These are phyloP conservation scores for Leptonema lineaticorne DNA, from an alignment of 1,140 invertebrate species.

Conservation along the genomic window DNA sequence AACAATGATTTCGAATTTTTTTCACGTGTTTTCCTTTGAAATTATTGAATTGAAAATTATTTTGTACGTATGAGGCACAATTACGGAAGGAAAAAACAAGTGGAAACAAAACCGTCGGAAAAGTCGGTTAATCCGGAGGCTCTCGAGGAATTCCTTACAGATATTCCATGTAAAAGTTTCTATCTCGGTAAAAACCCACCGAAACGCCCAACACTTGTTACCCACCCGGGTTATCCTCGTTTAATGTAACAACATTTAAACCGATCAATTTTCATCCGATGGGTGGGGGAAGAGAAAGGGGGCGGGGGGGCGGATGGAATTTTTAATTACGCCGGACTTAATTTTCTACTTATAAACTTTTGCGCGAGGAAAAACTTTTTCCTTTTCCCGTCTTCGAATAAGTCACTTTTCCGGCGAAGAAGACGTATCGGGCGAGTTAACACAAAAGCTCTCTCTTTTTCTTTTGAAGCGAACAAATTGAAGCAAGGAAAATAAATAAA, in stretches of 20 bases:
- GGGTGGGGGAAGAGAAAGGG: too few species aligned
- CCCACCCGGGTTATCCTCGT: slow-evolving; percentile 4
- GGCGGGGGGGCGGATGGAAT: too few species aligned
- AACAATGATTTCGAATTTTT: background rate
- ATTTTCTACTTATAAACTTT: slow-evolving; percentile 29
- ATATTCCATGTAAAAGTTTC: background rate
- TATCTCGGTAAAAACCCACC: background rate
- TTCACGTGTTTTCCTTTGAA: background rate
- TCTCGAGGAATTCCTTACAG: slow-evolving; percentile 1
- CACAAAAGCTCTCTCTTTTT: too few species aligned
- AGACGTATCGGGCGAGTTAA: slow-evolving; percentile 20
- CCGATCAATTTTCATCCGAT: slow-evolving; percentile 20
- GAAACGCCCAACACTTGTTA: background rate
- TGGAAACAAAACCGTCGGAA: slow-evolving; percentile 6
- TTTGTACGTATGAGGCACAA: background rate
- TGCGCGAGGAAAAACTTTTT: slow-evolving; percentile 8
- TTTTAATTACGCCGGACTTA: slow-evolving; percentile 29
- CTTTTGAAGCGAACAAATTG: too few species aligned
- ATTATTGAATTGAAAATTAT: background rate
- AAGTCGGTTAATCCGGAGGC: slow-evolving; percentile 10
- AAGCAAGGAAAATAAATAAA: too few species aligned
- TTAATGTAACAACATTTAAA: slow-evolving; percentile 19
- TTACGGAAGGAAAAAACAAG: too few species aligned
- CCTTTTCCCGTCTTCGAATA: slow-evolving; percentile 4
- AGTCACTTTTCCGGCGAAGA: slow-evolving; percentile 11